A percentile compares a stretch with the other conserved stretches of the same genome.
phyloP scores from a whole-genome alignment of 2,888 invertebrate species.

The Philhelius pedissequus region DNA sequence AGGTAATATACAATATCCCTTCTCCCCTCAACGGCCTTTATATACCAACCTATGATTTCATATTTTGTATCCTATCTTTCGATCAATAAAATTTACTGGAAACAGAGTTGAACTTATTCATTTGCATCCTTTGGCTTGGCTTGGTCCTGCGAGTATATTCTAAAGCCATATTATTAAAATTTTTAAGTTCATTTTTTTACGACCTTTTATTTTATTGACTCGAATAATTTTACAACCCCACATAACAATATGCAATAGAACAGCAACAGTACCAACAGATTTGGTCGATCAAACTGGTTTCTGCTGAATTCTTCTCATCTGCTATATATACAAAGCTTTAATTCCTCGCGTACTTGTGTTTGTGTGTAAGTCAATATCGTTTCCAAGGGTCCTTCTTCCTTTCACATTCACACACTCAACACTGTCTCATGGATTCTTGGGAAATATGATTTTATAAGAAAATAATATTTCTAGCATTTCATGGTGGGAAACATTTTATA shows the following conservation, averaged over 20 bases:
- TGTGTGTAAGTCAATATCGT: background rate
- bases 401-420: background rate
- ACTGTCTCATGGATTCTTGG: constrained; percentile 4
- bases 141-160: constrained; percentile 22
- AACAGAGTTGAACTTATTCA: background rate
- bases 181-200: constrained; percentile 9
- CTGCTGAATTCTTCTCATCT: background rate
- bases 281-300: constrained; percentile 18
- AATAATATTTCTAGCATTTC: constrained; percentile 17
- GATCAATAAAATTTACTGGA: background rate
- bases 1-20: too few relatives aligned
- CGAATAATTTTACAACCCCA: constrained; percentile 12
- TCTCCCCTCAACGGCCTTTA: too few relatives aligned
- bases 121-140: background rate
- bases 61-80: background rate
- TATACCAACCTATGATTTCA: background rate
- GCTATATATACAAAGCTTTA: background rate
- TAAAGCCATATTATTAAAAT: constrained; percentile 9
- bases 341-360: background rate
- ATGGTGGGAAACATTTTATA: constrained; percentile 17
- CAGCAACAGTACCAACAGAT: background rate
- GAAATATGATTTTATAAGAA: constrained; percentile 5
- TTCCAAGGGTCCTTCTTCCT: background rate
- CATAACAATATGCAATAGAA: constrained; percentile 10
- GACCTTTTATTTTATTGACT: constrained; percentile 30